Evolutionary conservation across 2,797 vertebrate species (phyloP).

Genomic region (Danio tinwini): DNA sequence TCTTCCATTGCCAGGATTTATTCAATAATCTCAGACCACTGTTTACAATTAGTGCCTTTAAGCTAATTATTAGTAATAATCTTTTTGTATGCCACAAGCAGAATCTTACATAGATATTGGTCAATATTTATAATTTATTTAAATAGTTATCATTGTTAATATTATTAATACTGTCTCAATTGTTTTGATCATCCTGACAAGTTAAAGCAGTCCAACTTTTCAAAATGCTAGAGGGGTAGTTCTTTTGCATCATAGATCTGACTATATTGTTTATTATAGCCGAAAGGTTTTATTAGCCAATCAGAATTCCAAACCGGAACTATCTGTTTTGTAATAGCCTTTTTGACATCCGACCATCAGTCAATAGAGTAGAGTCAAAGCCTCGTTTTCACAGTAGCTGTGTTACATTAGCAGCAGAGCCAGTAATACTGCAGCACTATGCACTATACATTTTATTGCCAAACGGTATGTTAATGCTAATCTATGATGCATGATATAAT

Average conservation of each 20-base stretch:
- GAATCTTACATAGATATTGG: too few species aligned
- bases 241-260: background rate
- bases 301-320: background rate
- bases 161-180: background rate
- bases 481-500: constrained; percentile 52
- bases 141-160: too few species aligned
- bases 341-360: constrained; percentile 46
- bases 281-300: background rate
- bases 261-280: background rate
- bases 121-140: too few species aligned
- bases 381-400: constrained; percentile 36
- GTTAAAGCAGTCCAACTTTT: background rate
- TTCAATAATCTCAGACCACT: too few species aligned
- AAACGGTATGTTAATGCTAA: constrained; percentile 40
- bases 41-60: too few species aligned
- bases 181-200: background rate
- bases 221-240: background rate
- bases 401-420: constrained; percentile 45
- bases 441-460: constrained; percentile 35
- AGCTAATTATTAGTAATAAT: too few species aligned
- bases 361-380: constrained; percentile 41
- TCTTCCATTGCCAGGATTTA: too few species aligned
- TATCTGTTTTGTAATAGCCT: constrained; percentile 27
- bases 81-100: too few species aligned
- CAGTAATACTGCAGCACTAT: constrained; percentile 13